phyloP scores from a whole-genome alignment of 2,797 vertebrate species.

The Mus spretus region DNA sequence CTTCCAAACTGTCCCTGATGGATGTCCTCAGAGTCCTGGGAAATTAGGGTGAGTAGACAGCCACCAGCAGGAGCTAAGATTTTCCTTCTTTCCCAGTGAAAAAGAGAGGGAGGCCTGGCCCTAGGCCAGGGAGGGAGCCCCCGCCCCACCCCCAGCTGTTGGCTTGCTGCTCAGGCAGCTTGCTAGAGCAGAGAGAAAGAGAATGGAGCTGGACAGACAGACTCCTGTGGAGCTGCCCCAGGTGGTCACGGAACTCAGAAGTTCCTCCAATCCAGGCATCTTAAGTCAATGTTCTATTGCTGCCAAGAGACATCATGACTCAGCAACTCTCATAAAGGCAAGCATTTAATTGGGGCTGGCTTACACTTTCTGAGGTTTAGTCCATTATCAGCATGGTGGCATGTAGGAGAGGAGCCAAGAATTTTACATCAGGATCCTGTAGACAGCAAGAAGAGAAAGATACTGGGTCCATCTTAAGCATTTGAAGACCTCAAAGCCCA shows the following conservation, averaged over 20 bases:
- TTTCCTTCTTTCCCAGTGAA: neutral
- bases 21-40: neutral
- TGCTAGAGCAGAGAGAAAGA: neutral
- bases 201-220: neutral
- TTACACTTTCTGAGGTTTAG: neutral
- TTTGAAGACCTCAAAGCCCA: neutral
- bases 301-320: neutral
- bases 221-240: neutral
- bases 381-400: neutral
- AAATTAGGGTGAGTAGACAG: neutral
- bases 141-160: no score
- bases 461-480: neutral
- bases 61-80: neutral
- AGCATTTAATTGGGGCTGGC: neutral
- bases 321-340: neutral
- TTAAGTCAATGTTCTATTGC: neutral
- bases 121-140: neutral
- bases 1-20: neutral
- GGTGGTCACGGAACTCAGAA: neutral
- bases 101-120: neutral
- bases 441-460: neutral
- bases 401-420: neutral
- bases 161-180: neutral
- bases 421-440: neutral
- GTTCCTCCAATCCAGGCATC: neutral